Conservation (phyloP, 1,140 invertebrate genomes). For the Drosophila kepulauana region DNA sequence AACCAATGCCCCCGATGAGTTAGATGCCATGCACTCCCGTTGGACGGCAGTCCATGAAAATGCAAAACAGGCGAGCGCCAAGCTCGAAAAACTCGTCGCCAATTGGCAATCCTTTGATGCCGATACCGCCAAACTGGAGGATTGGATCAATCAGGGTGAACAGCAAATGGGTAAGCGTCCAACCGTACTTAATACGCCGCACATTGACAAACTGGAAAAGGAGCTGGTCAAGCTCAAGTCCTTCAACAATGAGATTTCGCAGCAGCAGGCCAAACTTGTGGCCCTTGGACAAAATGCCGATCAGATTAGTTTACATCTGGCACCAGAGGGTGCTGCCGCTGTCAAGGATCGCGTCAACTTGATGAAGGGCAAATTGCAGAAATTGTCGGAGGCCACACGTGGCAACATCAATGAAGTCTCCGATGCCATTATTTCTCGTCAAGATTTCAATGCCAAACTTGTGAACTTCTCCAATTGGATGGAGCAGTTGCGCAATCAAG, state of each 20-base stretch:
- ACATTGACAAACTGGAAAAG: slow-evolving; percentile 90
- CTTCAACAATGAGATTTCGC: slow-evolving; percentile 92
- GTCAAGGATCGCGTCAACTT: slow-evolving; percentile 90
- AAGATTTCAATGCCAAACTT: slow-evolving; percentile 94
- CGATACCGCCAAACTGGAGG: slow-evolving; percentile 89
- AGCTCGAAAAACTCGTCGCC: slow-evolving; percentile 91
- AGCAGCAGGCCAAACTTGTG: slow-evolving; percentile 92
- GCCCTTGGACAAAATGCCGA: slow-evolving; percentile 92
- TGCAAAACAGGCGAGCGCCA: slow-evolving; percentile 90
- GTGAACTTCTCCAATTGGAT: slow-evolving; percentile 94
- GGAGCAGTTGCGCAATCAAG: slow-evolving; percentile 90
- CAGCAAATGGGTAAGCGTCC: slow-evolving; percentile 86
- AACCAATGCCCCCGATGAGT: slow-evolving; percentile 91
- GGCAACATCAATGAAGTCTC: slow-evolving; percentile 91
- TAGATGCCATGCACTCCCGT: slow-evolving; percentile 92
- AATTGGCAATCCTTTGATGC: slow-evolving; percentile 93
- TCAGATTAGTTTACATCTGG: slow-evolving; percentile 90
- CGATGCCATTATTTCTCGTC: slow-evolving; percentile 91
- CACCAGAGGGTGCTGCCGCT: slow-evolving; percentile 90
- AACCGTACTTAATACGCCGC: slow-evolving; percentile 88
- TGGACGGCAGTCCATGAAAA: slow-evolving; percentile 92
- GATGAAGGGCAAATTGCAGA: slow-evolving; percentile 90
- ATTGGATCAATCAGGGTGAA: slow-evolving; percentile 90
- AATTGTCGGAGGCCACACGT: slow-evolving; percentile 90
- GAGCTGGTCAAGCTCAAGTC: slow-evolving; percentile 90